phyloP scores from a whole-genome alignment of 2,888 invertebrate genomes.

The Chalcis sispes region DNA sequence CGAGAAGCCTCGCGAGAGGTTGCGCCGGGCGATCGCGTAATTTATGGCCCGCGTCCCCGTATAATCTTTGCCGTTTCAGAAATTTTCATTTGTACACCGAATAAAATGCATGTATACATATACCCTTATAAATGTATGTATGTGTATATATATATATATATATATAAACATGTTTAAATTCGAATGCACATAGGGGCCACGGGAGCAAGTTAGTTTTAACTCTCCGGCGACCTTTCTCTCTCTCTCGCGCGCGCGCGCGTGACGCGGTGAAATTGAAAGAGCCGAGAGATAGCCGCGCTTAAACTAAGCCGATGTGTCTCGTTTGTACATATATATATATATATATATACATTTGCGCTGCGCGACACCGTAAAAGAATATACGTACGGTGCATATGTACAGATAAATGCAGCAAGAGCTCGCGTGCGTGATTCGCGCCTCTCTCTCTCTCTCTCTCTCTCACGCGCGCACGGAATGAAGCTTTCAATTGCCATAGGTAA shows the following conservation, averaged over 20 bases:
- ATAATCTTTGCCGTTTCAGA: conserved; percentile 52
- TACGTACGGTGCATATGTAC: too few relatives aligned
- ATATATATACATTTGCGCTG: not conserved
- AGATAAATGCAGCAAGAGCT: too few relatives aligned
- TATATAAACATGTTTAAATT: not conserved
- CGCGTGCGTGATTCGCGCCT: too few relatives aligned
- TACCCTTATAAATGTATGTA: too few relatives aligned
- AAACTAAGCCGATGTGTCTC: conserved; percentile 4
- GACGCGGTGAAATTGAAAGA: conserved; percentile 50
- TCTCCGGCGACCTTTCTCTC: conserved; percentile 26
- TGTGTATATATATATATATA: conserved; percentile 4
- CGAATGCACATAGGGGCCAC: not conserved
- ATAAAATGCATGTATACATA: too few relatives aligned
- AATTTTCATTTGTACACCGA: conserved; percentile 41
- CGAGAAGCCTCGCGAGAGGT: conserved; percentile 34
- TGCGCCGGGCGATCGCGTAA: conserved; percentile 40
- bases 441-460: not conserved
- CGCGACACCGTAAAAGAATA: too few relatives aligned
- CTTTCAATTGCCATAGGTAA: conserved; percentile 9
- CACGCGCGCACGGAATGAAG: not conserved
- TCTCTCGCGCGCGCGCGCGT: conserved; percentile 18
- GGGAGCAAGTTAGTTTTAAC: too few relatives aligned
- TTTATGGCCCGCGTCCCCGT: conserved; percentile 50
- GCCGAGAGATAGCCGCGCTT: not conserved
- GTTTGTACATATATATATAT: not conserved